These are phyloP conservation scores for Drosophila bocki DNA, from an alignment of 1,140 invertebrate species.

Conservation along the genomic window DNA sequence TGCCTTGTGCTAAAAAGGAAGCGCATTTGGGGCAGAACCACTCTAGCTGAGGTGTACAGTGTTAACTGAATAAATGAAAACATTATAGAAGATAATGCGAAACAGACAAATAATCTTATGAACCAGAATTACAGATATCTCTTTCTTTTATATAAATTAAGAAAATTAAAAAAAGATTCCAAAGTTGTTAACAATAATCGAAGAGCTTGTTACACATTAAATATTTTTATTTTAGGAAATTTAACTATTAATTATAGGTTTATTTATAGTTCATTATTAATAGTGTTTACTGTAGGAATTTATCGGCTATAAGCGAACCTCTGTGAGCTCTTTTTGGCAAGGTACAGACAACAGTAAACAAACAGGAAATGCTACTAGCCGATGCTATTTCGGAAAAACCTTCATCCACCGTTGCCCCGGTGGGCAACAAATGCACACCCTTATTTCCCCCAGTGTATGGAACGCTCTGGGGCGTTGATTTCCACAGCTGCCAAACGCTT, in stretches of 20 bases:
- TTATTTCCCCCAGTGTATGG: conserved; percentile 21
- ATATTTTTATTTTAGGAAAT: not conserved
- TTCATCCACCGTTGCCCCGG: conserved; percentile 2
- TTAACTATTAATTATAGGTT: not conserved
- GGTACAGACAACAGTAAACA: conserved; percentile 66
- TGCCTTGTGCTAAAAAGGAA: conserved; percentile 62
- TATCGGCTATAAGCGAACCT: too few species aligned
- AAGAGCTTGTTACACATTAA: too few species aligned
- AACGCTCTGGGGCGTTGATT: conserved; percentile 75
- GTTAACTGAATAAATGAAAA: not conserved
- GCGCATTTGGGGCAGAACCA: conserved; percentile 34
- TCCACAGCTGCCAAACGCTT: conserved; percentile 81
- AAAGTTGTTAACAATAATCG: not conserved
- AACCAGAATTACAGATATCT: not conserved
- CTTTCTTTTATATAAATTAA: not conserved
- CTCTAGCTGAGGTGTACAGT: not conserved
- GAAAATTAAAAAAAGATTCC: not conserved
- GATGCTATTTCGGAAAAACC: conserved; percentile 12
- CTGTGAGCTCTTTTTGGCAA: conserved; percentile 8
- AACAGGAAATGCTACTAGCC: conserved; percentile 47
- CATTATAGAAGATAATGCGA: not conserved
- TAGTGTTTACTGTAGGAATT: not conserved
- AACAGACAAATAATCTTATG: not conserved
- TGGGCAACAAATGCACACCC: conserved; percentile 32
- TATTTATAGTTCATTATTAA: not conserved